Percentiles rank a stretch among this genome's conserved stretches.
These are phyloP conservation scores for Clarias magur DNA, from an alignment of 2,113 vertebrate species.

Conservation along the genomic window DNA sequence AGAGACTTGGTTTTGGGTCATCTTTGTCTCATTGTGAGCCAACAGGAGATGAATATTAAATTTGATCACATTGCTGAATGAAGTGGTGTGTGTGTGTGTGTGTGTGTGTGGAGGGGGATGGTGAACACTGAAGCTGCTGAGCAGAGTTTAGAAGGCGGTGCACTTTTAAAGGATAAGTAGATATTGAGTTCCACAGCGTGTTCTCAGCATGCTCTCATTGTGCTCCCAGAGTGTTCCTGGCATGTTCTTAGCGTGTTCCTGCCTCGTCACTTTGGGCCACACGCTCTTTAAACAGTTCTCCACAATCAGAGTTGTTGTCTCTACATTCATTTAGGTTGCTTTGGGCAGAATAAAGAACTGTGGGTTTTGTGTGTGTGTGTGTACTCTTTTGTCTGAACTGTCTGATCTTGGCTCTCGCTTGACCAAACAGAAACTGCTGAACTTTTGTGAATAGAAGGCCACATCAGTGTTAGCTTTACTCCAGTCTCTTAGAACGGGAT, in stretches of 20 bases:
- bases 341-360: slow-evolving; percentile 3
- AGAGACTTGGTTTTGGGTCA: background rate
- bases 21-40: background rate
- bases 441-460: background rate
- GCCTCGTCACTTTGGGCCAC: background rate
- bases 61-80: background rate
- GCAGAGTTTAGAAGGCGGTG: background rate
- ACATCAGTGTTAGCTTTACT: slow-evolving; percentile 25
- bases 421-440: slow-evolving; percentile 21
- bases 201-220: background rate
- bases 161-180: background rate
- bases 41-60: background rate
- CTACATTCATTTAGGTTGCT: background rate
- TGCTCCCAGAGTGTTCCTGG: too few species aligned
- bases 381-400: slow-evolving; percentile 31
- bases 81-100: background rate
- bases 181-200: background rate
- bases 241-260: background rate
- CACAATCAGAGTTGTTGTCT: background rate
- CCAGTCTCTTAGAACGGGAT: background rate
- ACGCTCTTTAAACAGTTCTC: background rate
- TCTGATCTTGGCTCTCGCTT: slow-evolving; percentile 13
- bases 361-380: background rate
- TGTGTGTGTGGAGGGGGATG: background rate
- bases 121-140: background rate